Base-by-base conservation (phyloP, 2,797 vertebrate species). In the Pseudochaenichthys georgianus region DNA sequence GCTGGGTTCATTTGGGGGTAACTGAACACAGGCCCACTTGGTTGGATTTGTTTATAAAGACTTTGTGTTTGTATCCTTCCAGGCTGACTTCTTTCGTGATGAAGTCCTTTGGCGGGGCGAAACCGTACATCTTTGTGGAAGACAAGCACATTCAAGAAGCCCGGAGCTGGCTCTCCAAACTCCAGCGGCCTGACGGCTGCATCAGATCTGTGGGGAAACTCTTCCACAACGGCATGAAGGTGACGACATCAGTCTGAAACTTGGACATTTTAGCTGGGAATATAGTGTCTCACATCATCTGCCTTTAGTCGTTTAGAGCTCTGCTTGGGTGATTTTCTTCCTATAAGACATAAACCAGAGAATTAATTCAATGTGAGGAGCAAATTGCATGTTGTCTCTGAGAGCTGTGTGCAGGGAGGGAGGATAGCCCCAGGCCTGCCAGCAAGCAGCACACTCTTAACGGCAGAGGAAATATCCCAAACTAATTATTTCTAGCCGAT, bases 81-180 rank as follows among this genome's bases (percentile, higher is more conserved):
- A 97, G 96, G 96, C 79, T 98, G 78, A 97, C 96, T 11, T 87
- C 96, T 0, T 96, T 98, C 71, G 96, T 98, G 79, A 95, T 97
- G 90, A 97, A 97, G 87, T 95, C 95, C 13, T 98, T 97, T 11
- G 91, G 86, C 19, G 94, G 94, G 46, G 96, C 96, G 1, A 91
- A 2, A 19, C 55, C 89, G 0, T 95, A 93, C 88, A 95, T 96
- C 88, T 95, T 94, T 53, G 91, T 96, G 54, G 90, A 96, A 48
- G 76, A 90, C 4, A 73, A 65, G 43, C 93, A 94, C 71, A 94
- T 97, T 28, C 15, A 69, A 2, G 83, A 94, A 4, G 95, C 96
- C 50, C 90, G 87, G 70, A 54, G 4, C 17, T 97, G 96, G 95
- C 86, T 98, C 71, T 70, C 77, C 2, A 41, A 16, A 16, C 92